phyloP scores from a whole-genome alignment of 1,140 invertebrate genomes.

The Acyrthosiphon pisum region DNA sequence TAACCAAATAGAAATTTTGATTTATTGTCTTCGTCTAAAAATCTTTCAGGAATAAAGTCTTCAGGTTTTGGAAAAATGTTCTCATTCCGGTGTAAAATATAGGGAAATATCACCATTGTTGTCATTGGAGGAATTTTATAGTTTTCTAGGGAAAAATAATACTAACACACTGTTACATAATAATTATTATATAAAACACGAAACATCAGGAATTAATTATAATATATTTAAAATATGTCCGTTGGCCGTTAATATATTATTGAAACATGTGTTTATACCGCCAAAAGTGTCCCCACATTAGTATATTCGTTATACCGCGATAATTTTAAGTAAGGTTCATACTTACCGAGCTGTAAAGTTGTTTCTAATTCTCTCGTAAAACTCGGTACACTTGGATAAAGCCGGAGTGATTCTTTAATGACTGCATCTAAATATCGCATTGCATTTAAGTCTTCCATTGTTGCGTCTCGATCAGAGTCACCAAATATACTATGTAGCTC shows the following conservation, averaged over 20 bases:
- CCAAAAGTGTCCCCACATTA: neutral
- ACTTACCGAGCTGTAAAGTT: conserved; percentile 66
- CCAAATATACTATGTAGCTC: conserved; percentile 70
- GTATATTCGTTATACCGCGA: neutral
- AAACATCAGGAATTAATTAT: neutral
- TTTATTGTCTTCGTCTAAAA: conserved; percentile 59
- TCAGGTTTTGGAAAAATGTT: conserved; percentile 51
- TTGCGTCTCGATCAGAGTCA: conserved; percentile 63
- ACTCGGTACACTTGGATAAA: conserved; percentile 71
- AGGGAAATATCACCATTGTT: conserved; percentile 63
- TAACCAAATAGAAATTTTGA: conserved; percentile 68
- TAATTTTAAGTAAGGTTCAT: neutral
- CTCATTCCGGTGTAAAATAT: conserved; percentile 66
- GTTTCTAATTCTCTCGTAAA: conserved; percentile 71
- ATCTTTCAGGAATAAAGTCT: conserved; percentile 58
- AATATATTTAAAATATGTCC: neutral
- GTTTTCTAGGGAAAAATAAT: neutral
- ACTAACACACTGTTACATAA: neutral
- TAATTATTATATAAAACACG: neutral
- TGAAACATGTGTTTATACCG: neutral
- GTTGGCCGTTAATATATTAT: neutral
- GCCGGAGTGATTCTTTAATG: conserved; percentile 70
- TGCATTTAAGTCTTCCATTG: conserved; percentile 66
- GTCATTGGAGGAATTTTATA: neutral
- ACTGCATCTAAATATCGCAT: conserved; percentile 72